Evolutionary conservation across 1,140 invertebrate genomes (phyloP), one percentile per base, ranked within the genome.

Genomic region (Hetaerina americana): DNA sequence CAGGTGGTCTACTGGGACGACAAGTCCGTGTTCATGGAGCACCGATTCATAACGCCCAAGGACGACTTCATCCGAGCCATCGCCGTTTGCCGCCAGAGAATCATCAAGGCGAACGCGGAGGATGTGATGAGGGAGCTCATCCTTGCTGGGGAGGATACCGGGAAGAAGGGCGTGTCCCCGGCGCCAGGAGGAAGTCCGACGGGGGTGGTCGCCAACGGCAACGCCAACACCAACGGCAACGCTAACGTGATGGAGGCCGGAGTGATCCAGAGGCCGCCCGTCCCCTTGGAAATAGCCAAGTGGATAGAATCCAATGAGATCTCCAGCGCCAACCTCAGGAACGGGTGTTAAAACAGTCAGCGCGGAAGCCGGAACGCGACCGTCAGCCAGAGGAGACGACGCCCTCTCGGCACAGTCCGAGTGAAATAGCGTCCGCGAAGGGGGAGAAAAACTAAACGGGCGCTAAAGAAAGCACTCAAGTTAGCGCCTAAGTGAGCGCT

Each of bases 1-100:
- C 75, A 87, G 88, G 86, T 92, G 27, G 86, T 93, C 66, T 94
- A 91, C 78, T 95, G 92, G 92, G 92, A 94, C 76, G 88, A 91
- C 26, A 89, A 88, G 77, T 88, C 88, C 22, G 87, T 94, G 25
- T 95, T 91, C 77, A 90, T 95, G 87, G 92, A 95, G 78, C 93
- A 95, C 79, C 86, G 90, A 71, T 92, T 95, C 76, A 83, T 92
- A n/a, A 89, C 90, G 0, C 84, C 85, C 0, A 85, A 83, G 25
- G 92, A 93, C 72, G 87, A 88, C 27, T 94, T 95, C 78, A 85
- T 94, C 6, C 87, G 92, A 77, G 90, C 91, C 12, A 91, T 95
- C 29, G 91, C 88, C 26, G 85, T 92, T 69, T 90, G 90, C 74
- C 85, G 89, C 29, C 90, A 92, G 76, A 84, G 90, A 5, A 82